Evolutionary conservation across 2,888 invertebrate genomes (phyloP).

Genomic region (Spodoptera littoralis): DNA sequence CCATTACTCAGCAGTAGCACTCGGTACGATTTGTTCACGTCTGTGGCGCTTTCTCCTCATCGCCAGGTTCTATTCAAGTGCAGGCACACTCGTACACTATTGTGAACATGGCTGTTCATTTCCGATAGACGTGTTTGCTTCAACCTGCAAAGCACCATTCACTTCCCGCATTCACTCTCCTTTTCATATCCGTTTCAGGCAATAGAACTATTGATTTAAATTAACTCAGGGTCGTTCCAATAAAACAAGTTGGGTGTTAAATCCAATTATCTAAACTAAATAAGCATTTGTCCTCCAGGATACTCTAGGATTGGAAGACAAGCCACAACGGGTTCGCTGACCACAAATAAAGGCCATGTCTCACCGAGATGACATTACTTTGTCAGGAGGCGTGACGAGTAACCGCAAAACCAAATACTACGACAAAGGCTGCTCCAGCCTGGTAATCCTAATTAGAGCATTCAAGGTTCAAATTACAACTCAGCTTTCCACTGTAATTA

Average conservation of each 20-base stretch:
- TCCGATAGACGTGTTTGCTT: slow-evolving; percentile 17
- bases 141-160: slow-evolving; percentile 14
- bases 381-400: slow-evolving; percentile 34
- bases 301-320: slow-evolving; percentile 4
- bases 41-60: slow-evolving; percentile 27
- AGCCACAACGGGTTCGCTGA: slow-evolving; percentile 23
- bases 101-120: slow-evolving; percentile 15
- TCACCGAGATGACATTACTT: slow-evolving; percentile 31
- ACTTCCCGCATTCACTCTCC: slow-evolving; percentile 25
- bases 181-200: slow-evolving; percentile 10
- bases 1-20: slow-evolving; percentile 14
- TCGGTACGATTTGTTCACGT: slow-evolving; percentile 22
- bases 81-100: slow-evolving; percentile 24
- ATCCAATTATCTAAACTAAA: not conserved
- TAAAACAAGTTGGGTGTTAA: not conserved
- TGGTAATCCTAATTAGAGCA: not conserved
- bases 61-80: slow-evolving; percentile 26
- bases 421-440: slow-evolving; percentile 3
- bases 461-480: slow-evolving; percentile 5
- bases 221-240: not conserved
- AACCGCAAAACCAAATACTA: slow-evolving; percentile 42
- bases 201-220: slow-evolving; percentile 10
- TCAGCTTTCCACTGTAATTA: slow-evolving; percentile 5
- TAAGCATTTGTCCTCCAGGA: no score
- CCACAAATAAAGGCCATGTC: slow-evolving; percentile 28